Base-by-base conservation (phyloP, 2,888 invertebrate species). In the Monopis laevigella region DNA sequence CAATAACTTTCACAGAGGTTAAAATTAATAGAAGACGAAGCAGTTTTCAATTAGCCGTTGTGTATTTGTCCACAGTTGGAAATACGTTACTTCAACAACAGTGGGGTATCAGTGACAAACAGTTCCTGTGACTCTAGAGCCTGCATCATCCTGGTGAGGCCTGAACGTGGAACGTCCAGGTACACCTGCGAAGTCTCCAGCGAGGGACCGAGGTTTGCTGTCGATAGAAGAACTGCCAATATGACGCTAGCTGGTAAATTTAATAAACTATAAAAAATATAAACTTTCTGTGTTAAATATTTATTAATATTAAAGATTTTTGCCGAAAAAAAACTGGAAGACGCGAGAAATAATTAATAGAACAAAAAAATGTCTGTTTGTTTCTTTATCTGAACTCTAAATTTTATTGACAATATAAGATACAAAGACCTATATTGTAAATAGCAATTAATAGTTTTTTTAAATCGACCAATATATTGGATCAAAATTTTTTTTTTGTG, bases 181-280 rank as follows among this genome's bases (percentile, higher is more conserved):
- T 80, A 75, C 43, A 77, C 74, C n/a, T 80, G 78, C 18, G 80
- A 78, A 46, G 80, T 80, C 0, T 78, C 78, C 47, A 78, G 77
- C 40, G 78, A 80, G 43, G 77, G 71, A 0, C 78, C 78, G 0
- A 51, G 80, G 43, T 80, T 80, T 41, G 78, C 73, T 0, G 75
- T 80, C 0, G 73, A 75, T 30, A 65, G 61, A 47, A 50, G 48
- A 32, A 66, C 72, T 1, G 66, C 72, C 0, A 72, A 77, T 28
- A 77, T 80, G 75, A 80, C 78, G 1, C 46, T 77, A 13, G 66
- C 77, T 48, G 77, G 77, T 75, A 42, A 60, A 3, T n/a, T n/a
- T n/a, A n/a, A n/a, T n/a, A n/a, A n/a, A n/a, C n/a, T n/a, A n/a
- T n/a, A n/a, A n/a, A n/a, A n/a, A n/a, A n/a, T n/a, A n/a, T n/a